phyloP scores from a whole-genome alignment of 1,140 invertebrate genomes.

The Drosophila bipectinata region DNA sequence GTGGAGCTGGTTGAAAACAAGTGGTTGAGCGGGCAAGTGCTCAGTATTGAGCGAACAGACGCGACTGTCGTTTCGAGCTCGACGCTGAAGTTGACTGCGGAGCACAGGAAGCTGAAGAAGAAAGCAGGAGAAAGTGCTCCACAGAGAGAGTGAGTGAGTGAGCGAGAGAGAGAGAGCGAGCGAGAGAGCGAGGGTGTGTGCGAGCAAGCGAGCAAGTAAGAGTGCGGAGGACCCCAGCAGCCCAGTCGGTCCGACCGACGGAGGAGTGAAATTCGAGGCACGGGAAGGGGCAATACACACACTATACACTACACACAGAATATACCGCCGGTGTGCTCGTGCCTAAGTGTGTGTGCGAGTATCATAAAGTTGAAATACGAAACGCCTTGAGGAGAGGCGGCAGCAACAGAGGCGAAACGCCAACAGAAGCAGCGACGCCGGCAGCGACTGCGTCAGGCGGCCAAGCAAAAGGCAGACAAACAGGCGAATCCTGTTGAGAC shows the following conservation, averaged over 20 bases:
- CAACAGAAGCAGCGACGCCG: conserved; percentile 37
- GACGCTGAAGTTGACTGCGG: conserved; percentile 53
- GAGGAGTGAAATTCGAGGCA: conserved; percentile 75
- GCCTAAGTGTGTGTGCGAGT: conserved; percentile 14
- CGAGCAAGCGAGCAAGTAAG: conserved; percentile 3
- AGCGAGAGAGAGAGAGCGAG: conserved; percentile 25
- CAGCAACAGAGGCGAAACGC: conserved; percentile 24
- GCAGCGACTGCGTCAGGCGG: conserved; percentile 57
- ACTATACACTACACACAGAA: background rate
- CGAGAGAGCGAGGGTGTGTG: conserved; percentile 7
- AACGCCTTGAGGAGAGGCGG: conserved; percentile 75
- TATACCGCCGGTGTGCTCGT: conserved; percentile 13
- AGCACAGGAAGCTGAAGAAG: conserved; percentile 32
- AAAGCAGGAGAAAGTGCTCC: conserved; percentile 8
- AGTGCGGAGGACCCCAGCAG: conserved; percentile 54
- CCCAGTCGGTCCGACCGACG: conserved; percentile 42
- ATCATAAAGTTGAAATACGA: conserved; percentile 76
- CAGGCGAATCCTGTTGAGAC: conserved; percentile 83
- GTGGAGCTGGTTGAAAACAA: conserved; percentile 75
- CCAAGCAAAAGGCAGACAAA: conserved; percentile 83
- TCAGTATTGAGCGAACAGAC: conserved; percentile 77
- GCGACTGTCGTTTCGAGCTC: conserved; percentile 72
- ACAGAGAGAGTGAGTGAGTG: conserved; percentile 12
- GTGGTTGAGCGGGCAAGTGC: conserved; percentile 73
- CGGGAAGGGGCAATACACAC: conserved; percentile 11